Conservation (phyloP, 2,888 invertebrate species). For the Phragmatobia fuliginosa region DNA sequence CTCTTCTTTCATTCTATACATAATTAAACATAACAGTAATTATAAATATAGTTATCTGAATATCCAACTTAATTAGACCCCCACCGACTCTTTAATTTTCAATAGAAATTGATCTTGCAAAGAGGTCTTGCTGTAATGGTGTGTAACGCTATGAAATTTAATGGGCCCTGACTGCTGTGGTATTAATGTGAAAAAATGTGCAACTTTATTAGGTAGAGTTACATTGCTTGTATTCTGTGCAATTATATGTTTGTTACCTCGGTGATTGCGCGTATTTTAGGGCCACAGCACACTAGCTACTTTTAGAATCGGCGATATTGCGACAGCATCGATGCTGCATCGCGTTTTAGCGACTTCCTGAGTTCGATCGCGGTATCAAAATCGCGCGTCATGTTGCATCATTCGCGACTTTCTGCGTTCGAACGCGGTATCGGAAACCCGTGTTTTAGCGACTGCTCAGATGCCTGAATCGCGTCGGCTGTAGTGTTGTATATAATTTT, state of each 20-base stretch:
- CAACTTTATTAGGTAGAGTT: slow-evolving; percentile 58
- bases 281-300: too few species aligned
- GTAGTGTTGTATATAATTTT: too few species aligned
- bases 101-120: slow-evolving; percentile 16
- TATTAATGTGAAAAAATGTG: slow-evolving; percentile 48
- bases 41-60: slow-evolving; percentile 55
- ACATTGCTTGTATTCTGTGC: background rate
- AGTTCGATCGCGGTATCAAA: too few species aligned
- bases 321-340: too few species aligned
- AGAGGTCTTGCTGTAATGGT: slow-evolving; percentile 50
- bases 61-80: slow-evolving; percentile 47
- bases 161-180: slow-evolving; percentile 63
- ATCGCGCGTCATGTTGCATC: too few species aligned
- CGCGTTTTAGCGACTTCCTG: too few species aligned
- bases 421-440: too few species aligned
- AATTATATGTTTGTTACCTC: background rate
- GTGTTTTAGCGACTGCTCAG: too few species aligned
- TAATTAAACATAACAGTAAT: slow-evolving; percentile 57
- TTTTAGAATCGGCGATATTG: too few species aligned
- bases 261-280: background rate
- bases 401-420: too few species aligned
- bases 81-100: slow-evolving; percentile 3
- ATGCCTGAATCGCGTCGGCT: too few species aligned
- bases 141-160: slow-evolving; percentile 57
- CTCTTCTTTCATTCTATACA: slow-evolving; percentile 23